A percentile compares a stretch with the other conserved stretches of the same genome.
phyloP scores from a whole-genome alignment of 2,797 vertebrate species.

The Gallinago solitaria region DNA sequence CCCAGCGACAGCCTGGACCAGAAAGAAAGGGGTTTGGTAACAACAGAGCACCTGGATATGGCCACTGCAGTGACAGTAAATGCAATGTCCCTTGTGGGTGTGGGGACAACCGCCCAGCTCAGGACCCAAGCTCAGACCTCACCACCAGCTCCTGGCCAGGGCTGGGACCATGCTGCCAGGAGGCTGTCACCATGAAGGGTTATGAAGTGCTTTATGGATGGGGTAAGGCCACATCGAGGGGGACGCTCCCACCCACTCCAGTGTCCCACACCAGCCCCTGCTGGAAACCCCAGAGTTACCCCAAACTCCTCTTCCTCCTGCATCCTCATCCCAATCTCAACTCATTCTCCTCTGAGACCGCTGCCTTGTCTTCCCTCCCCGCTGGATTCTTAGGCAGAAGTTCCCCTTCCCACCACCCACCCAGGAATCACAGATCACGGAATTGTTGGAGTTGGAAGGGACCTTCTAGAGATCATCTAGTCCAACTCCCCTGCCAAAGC shows the following conservation, averaged over 20 bases:
- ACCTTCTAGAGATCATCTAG: no score
- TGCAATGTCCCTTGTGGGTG: accelerated
- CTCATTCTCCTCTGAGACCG: not conserved
- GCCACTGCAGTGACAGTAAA: not conserved
- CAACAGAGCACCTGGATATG: accelerated
- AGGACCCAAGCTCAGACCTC: not conserved
- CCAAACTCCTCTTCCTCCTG: not conserved
- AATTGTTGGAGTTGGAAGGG: no score
- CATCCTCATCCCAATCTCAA: not conserved
- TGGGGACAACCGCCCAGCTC: not conserved
- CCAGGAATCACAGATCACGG: not conserved
- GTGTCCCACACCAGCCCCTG: not conserved
- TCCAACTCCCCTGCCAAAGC: no score
- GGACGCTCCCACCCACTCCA: not conserved
- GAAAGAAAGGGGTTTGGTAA: not conserved
- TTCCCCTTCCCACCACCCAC: not conserved
- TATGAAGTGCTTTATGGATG: not conserved
- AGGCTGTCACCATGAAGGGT: not conserved
- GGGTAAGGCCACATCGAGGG: not conserved
- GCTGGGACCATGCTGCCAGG: accelerated
- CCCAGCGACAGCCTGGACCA: not conserved
- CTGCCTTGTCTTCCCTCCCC: not conserved
- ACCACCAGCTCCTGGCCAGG: accelerated
- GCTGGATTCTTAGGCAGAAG: not conserved
- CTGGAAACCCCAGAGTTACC: not conserved